Percentiles rank a stretch among this genome's conserved stretches.
phyloP scores from a whole-genome alignment of 2,113 vertebrate genomes.

The Felis chaus region DNA sequence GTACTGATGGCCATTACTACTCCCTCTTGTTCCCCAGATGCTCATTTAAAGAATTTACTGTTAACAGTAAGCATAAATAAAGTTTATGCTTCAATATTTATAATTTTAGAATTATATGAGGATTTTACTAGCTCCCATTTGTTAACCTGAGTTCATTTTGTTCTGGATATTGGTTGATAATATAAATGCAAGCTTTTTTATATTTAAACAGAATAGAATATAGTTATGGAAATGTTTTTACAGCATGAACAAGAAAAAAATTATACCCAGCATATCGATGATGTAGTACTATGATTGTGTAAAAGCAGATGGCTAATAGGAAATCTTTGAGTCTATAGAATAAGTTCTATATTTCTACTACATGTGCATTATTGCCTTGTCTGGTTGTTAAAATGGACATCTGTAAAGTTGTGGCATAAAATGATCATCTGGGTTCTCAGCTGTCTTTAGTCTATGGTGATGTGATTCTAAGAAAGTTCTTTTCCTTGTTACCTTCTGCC shows the following conservation, averaged over 20 bases:
- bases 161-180: background rate
- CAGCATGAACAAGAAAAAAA: background rate
- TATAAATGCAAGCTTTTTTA: conserved; percentile 7
- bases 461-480: background rate
- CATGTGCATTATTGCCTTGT: background rate
- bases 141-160: background rate
- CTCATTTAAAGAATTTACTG: background rate
- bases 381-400: background rate
- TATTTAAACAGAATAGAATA: conserved; percentile 34
- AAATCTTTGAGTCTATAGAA: background rate
- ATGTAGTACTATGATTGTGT: background rate
- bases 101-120: background rate
- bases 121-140: background rate
- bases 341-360: background rate
- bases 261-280: background rate
- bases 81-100: background rate
- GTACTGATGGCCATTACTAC: background rate
- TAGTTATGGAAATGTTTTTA: background rate
- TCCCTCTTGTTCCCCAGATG: background rate
- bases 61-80: background rate
- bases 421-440: background rate
- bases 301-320: background rate
- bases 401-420: background rate
- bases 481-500: background rate
- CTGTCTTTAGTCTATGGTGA: background rate